These are phyloP conservation scores for Panagrolaimus sp. DNA, from an alignment of 1,140 invertebrate genomes.

Conservation along the genomic window DNA sequence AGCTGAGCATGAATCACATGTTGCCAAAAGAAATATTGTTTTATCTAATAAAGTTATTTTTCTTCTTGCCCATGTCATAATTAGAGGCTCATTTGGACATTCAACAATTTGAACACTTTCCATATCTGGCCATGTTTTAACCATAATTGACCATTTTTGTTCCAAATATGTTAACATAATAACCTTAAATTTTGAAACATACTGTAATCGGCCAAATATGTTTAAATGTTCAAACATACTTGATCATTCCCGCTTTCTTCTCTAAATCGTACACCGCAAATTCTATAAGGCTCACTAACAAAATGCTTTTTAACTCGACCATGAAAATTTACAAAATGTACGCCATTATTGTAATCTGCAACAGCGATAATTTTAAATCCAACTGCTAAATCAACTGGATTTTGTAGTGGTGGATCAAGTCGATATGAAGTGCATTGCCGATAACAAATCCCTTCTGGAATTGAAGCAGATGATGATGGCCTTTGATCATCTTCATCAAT, in stretches of 20 bases:
- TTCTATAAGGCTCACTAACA: conserved; percentile 28
- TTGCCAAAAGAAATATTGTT: conserved; percentile 34
- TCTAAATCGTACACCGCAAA: conserved; percentile 27
- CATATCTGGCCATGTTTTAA: conserved; percentile 28
- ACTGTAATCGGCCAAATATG: not conserved
- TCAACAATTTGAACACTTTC: conserved; percentile 24
- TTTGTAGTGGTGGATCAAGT: conserved; percentile 20
- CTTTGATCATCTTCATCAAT: conserved; percentile 13
- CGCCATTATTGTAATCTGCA: conserved; percentile 37
- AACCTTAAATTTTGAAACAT: conserved; percentile 19
- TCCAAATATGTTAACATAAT: conserved; percentile 31
- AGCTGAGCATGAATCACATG: conserved; percentile 24
- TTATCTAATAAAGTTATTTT: conserved; percentile 37
- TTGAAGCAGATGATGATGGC: conserved; percentile 9
- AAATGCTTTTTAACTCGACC: conserved; percentile 15
- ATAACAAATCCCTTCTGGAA: not conserved
- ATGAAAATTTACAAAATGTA: conserved; percentile 28
- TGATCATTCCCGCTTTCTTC: conserved; percentile 13
- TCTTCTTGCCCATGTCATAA: conserved; percentile 32
- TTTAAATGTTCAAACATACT: conserved; percentile 3
- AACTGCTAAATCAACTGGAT: conserved; percentile 35
- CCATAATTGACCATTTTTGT: conserved; percentile 31
- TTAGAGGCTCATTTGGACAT: conserved; percentile 29
- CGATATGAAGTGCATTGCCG: conserved; percentile 17
- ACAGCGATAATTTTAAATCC: conserved; percentile 24